Base-by-base conservation (phyloP, 2,888 invertebrate genomes). In the Lamellibrachia satsuma region DNA sequence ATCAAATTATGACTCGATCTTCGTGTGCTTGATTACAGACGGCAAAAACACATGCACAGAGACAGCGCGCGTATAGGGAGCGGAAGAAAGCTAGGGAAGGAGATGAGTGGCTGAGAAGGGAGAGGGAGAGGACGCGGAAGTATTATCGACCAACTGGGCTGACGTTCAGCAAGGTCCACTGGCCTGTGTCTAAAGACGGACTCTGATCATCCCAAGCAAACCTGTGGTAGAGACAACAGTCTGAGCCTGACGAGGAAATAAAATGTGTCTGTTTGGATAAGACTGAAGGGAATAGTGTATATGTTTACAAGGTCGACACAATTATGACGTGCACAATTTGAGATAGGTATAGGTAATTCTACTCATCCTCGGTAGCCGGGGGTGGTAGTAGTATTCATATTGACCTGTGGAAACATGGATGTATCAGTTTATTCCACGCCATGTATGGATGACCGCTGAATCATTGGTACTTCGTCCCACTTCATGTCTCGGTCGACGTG, bases 11-110 rank as follows among this genome's bases (percentile, higher is more conserved):
- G 15, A 75, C 75, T 75, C 75, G 75, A 75, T 75, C 75, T 75
- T 75, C 22, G 75, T 75, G 75, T 75, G 75, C 75, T 75, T 75
- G 75, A 75, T 75, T 75, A 75, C 75, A 75, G 75, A 75, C 15
- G 75, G n/a, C 22, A 75, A 75, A 75, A 22, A 22, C 75, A 75
- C 75, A 75, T 75, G 75, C 75, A 22, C 75, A 75, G 75, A 75
- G 75, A 75, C 75, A 75, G 75, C 75, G 22, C 22, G 75, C 15
- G 75, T 75, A 75, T 15, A 75, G 75, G 75, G 75, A 75, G 75
- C 75, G 75, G 22, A 75, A 75, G 75, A 75, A 75, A 2, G 75
- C 75, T 75, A 75, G 75, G 75, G 22, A 75, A 22, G 75, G 75
- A 6, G n/a, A 15, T 15, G 75, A 22, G 75, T 75, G 75, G 75